phyloP scores from a whole-genome alignment of 2,888 invertebrate species.

The Allygus modestus region DNA sequence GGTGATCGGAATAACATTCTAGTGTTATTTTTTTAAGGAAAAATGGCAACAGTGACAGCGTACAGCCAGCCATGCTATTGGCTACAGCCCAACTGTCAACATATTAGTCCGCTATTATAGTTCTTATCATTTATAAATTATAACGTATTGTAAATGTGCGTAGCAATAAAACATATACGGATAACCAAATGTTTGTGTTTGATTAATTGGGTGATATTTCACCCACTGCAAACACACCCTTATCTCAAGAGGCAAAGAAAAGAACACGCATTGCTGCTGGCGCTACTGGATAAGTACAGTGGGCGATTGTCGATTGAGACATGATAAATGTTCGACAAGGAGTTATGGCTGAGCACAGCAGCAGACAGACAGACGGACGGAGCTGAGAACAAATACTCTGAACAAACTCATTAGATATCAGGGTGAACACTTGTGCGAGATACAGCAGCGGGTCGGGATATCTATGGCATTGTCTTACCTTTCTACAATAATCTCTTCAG shows the following conservation, averaged over 20 bases:
- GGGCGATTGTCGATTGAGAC: neutral
- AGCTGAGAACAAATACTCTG: neutral
- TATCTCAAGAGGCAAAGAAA: neutral
- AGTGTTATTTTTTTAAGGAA: too few species aligned
- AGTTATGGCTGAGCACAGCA: neutral
- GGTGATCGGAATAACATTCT: too few species aligned
- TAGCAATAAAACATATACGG: too few species aligned
- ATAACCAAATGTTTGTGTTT: too few species aligned
- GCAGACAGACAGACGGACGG: neutral
- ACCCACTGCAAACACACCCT: neutral
- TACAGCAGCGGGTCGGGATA: neutral
- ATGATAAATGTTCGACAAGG: slow-evolving; percentile 2
- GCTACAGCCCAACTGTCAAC: too few species aligned
- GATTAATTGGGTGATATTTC: neutral
- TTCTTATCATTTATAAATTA: too few species aligned
- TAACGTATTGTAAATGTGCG: too few species aligned
- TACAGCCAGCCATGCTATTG: too few species aligned
- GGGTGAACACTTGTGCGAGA: too few species aligned
- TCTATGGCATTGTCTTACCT: neutral
- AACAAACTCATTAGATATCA: slow-evolving; percentile 3
- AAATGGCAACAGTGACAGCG: too few species aligned
- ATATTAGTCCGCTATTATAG: too few species aligned
- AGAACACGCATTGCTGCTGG: neutral
- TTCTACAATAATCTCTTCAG: neutral
- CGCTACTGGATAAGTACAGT: slow-evolving; percentile 30